Evolutionary conservation across 2,797 vertebrate species (phyloP).

Genomic region (Anableps anableps): DNA sequence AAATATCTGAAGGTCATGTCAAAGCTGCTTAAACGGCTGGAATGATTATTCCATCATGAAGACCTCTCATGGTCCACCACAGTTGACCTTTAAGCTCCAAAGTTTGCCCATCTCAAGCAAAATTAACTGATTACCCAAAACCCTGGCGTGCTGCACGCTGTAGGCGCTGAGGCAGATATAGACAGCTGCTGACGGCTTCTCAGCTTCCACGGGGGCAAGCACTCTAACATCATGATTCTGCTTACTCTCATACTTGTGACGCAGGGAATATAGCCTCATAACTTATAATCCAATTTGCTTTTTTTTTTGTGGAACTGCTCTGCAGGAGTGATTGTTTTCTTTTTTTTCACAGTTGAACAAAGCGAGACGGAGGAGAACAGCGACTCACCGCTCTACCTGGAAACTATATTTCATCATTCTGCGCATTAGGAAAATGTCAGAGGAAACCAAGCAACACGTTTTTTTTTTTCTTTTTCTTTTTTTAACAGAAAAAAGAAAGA

Average conservation of each 20-base stretch:
- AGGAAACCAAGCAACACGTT: slow-evolving; percentile 52
- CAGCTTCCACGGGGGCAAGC: slow-evolving; percentile 2
- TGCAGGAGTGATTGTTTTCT: slow-evolving; percentile 15
- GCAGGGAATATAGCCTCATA: slow-evolving; percentile 26
- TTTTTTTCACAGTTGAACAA: slow-evolving; percentile 32
- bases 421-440: slow-evolving; percentile 54
- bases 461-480: background rate
- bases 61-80: slow-evolving; percentile 58
- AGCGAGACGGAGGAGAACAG: slow-evolving; percentile 13
- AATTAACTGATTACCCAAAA: slow-evolving; percentile 27
- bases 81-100: slow-evolving; percentile 63
- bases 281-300: slow-evolving; percentile 37
- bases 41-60: slow-evolving; percentile 60
- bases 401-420: slow-evolving; percentile 59
- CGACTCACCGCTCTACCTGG: slow-evolving; percentile 25
- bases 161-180: slow-evolving; percentile 16
- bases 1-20: slow-evolving; percentile 63
- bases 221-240: slow-evolving; percentile 1
- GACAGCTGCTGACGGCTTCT: slow-evolving; percentile 16
- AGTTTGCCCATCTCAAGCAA: slow-evolving; percentile 37
- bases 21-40: slow-evolving; percentile 48
- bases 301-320: slow-evolving; percentile 12
- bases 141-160: background rate
- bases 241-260: slow-evolving; percentile 26
- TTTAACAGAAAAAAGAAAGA: slow-evolving; percentile 16